Evolutionary conservation across 2,888 invertebrate genomes (phyloP), one percentile per base, ranked within the genome.

Genomic region (Drosophila ochracea): DNA sequence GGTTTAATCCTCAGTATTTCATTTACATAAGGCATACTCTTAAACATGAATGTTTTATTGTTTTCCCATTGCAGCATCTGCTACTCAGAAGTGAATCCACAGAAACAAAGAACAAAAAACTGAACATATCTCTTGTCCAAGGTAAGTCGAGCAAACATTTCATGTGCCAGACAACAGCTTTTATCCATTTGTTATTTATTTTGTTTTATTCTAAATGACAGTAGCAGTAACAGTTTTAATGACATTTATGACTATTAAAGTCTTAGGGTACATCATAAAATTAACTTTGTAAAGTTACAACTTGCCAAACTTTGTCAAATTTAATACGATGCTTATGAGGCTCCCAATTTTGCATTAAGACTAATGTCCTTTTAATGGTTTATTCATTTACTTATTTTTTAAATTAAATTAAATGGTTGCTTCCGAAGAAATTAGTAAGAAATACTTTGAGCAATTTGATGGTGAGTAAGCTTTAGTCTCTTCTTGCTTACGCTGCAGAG

Each of bases 61-160:
- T 52, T 43, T 54, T 19, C 33, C 49, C 30, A 57, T 74, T 74
- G 2, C 55, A 74, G 74, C 50, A 52, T 7, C 30, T 43, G 31
- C 9, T 11, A 11, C n/a, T 16, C 25, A 11, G 28, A 11, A 59
- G 43, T 11, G 16, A 58, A 49, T 37, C 35, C 2, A 49, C 25
- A 35, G 47, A 25, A 9, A 10, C 9, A n/a, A 16, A 11, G 4
- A 21, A 11, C 9, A 13, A 39, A 21, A 28, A 28, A 33, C n/a
- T 25, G 4, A 2, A 55, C 19, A 25, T 7, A 31, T 52, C 39
- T 3, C 30, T 10, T 28, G 11, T 13, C 21, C n/a, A 57, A 70
- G 63, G 74, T 74, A 35, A 52, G 74, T 21, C 25, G 19, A n/a
- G 0, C 5, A 41, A 25, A 9, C 21, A 25, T 13, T 39, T 57